phyloP scores from a whole-genome alignment of 1,140 invertebrate genomes.

The Rhagoletis zephyria region DNA sequence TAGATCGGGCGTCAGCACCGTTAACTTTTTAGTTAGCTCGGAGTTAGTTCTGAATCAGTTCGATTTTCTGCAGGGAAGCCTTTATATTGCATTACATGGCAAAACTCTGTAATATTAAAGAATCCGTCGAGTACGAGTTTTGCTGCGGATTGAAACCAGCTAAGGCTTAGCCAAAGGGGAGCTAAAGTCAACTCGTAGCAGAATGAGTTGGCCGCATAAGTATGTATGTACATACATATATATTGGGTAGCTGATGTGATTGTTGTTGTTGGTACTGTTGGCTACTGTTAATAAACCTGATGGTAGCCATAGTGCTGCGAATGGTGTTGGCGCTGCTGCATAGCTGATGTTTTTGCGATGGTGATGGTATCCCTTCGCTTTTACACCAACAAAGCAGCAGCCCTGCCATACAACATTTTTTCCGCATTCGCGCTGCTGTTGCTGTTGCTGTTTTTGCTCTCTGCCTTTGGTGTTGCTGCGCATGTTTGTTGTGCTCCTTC shows the following conservation, averaged over 20 bases:
- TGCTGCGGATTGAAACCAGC: neutral
- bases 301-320: neutral
- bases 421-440: neutral
- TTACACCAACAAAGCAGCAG: neutral
- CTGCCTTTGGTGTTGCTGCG: constrained; percentile 19
- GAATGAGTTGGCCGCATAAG: neutral
- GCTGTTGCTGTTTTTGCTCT: constrained; percentile 6
- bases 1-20: no score
- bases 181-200: constrained; percentile 1
- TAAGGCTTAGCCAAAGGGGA: neutral
- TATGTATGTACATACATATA: neutral
- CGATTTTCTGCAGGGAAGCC: no score
- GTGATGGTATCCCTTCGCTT: neutral
- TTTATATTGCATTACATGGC: neutral
- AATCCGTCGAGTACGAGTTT: neutral
- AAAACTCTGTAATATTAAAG: neutral
- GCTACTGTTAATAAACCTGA: constrained; percentile 1
- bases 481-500: constrained; percentile 33
- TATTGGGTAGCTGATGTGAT: neutral
- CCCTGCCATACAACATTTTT: constrained; percentile 18
- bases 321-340: neutral
- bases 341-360: neutral
- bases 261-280: neutral
- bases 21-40: no score
- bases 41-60: no score